phyloP scores from a whole-genome alignment of 2,888 invertebrate genomes.

The Myathropa florea region DNA sequence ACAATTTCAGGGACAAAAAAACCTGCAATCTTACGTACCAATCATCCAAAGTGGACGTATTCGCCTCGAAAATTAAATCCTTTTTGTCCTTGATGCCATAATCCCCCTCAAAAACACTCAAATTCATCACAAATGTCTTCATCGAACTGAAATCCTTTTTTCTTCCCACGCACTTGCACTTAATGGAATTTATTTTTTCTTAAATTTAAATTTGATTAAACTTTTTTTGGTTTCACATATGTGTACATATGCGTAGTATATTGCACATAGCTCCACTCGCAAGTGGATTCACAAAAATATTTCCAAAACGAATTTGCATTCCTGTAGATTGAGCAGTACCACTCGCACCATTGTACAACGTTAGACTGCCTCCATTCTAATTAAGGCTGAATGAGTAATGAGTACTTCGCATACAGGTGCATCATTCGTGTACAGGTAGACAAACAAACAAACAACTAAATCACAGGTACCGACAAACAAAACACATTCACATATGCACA shows the following conservation, averaged over 20 bases:
- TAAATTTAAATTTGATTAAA: not conserved
- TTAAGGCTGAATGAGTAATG: conserved; percentile 28
- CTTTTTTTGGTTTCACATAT: not conserved
- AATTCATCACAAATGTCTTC: not conserved
- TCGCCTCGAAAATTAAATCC: not conserved
- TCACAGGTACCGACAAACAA: conserved; percentile 53
- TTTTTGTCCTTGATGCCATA: not conserved
- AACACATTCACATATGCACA: conserved; percentile 44
- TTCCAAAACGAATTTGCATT: not conserved
- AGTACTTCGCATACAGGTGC: conserved; percentile 45
- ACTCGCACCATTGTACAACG: conserved; percentile 43
- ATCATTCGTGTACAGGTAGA: conserved; percentile 48
- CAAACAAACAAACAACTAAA: not conserved
- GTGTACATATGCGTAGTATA: not conserved
- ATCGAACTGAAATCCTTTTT: not conserved
- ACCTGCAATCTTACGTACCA: not conserved
- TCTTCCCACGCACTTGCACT: too few relatives aligned
- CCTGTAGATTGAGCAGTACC: not conserved
- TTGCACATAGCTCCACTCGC: not conserved
- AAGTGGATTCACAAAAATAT: not conserved
- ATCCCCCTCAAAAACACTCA: not conserved
- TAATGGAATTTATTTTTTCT: not conserved
- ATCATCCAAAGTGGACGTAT: not conserved
- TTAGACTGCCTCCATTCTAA: conserved; percentile 44
- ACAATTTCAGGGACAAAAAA: not conserved